phyloP scores from a whole-genome alignment of 1,140 invertebrate genomes.

The Octopus bimaculoides region DNA sequence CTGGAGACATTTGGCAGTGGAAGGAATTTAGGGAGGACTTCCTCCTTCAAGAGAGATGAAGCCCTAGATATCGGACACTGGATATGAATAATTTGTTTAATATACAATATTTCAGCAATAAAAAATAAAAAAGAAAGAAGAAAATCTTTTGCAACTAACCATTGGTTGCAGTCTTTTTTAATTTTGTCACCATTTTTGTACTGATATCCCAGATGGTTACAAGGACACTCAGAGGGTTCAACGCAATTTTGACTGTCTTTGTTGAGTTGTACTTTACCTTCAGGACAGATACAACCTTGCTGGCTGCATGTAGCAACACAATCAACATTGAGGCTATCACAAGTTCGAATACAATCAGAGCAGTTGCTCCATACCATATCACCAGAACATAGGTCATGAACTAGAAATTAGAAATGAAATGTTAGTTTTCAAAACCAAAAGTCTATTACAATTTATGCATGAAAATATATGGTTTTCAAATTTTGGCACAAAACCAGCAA shows the following conservation, averaged over 20 bases:
- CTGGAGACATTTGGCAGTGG: no score
- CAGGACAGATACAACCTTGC: constrained; percentile 5
- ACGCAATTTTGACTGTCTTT: neutral
- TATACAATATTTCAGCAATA: no score
- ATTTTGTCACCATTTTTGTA: constrained; percentile 75
- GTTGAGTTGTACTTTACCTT: neutral
- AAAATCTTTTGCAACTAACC: constrained; percentile 59
- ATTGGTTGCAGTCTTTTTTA: constrained; percentile 79
- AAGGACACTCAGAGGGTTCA: neutral
- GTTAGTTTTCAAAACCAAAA: no score
- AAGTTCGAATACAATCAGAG: constrained; percentile 15
- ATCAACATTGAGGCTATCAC: constrained; percentile 14
- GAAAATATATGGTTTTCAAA: no score
- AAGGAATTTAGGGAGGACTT: no score
- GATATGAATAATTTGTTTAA: no score
- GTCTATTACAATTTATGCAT: no score
- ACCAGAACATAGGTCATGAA: neutral
- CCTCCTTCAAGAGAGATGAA: no score
- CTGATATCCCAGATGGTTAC: constrained; percentile 12
- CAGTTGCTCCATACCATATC: constrained; percentile 17
- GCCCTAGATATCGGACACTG: no score
- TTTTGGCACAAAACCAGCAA: no score
- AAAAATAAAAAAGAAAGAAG: no score
- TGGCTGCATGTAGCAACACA: constrained; percentile 9
- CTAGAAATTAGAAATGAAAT: neutral